phyloP scores from a whole-genome alignment of 2,888 invertebrate species.

The Drosophila antonietae region DNA sequence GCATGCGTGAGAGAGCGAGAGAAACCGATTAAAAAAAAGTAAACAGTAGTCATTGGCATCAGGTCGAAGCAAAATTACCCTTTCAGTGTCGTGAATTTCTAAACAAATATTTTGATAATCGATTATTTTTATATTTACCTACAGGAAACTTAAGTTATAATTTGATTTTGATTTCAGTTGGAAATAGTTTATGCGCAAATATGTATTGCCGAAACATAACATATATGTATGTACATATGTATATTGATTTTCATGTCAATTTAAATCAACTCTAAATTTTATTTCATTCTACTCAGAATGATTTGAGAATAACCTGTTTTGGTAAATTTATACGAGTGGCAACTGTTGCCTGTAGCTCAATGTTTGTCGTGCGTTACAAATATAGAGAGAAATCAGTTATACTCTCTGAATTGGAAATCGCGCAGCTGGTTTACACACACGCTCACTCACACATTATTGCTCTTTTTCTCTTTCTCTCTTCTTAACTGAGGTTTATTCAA shows the following conservation, averaged over 20 bases:
- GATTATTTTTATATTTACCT: neutral
- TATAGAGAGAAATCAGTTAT: neutral
- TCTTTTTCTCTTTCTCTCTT: constrained; percentile 13
- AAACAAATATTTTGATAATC: neutral
- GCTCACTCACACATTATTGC: constrained; percentile 1
- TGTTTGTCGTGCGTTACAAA: neutral
- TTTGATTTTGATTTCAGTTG: neutral
- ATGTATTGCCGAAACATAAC: too few relatives aligned
- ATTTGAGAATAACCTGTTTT: neutral
- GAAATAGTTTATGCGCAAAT: too few relatives aligned
- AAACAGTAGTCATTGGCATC: neutral
- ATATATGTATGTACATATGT: neutral
- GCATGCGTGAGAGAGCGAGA: constrained; percentile 12
- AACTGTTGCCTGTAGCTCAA: neutral
- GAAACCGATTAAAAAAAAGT: constrained; percentile 3
- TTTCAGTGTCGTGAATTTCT: neutral
- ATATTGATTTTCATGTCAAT: constrained; percentile 1
- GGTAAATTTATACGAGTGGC: neutral
- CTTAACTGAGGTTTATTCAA: constrained; percentile 1
- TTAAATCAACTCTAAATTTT: neutral
- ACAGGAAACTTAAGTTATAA: neutral
- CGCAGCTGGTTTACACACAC: constrained; percentile 23
- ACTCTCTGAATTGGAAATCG: neutral
- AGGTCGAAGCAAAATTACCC: constrained; percentile 11
- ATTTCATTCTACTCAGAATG: neutral